Base-by-base conservation (phyloP, 2,797 vertebrate genomes). In the Heliangelus exortis region DNA sequence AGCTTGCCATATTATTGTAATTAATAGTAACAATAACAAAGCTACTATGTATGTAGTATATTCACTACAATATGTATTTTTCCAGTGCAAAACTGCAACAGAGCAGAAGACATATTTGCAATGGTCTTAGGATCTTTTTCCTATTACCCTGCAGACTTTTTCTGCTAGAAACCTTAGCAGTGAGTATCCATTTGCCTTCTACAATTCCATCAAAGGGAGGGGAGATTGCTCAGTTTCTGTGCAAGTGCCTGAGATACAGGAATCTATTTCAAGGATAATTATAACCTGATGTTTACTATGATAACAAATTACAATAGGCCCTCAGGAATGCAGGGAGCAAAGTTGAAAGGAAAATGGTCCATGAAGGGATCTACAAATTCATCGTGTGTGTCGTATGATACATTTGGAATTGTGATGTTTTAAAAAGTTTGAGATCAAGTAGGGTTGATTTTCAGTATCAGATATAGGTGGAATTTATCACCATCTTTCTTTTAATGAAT, bases 381-480 rank as follows among this genome's bases (percentile, higher is more conserved):
- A 84, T 34, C 17, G 5, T 88, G 51, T 84, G 71, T 25, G 48
- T 71, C 78, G 87, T 80, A 19, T 45, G 53, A 77, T 91, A 77
- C 84, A 74, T 94, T 92, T 93, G 90, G 82, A 81, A 34, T 53
- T 18, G n/a, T 83, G 78, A 72, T 65, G 51, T 87, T 91, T 92
- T 78, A 76, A 89, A 84, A 89, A 80, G 36, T 34, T 78, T 41
- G 51, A 72, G 50, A 62, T 84, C 65, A 89, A 91, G 36, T 33
- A 86, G 4, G 9, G 28, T 84, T 41, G 55, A 74, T 95, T 93
- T 96, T 91, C 85, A 72, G 23, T 33, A 65, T 66, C 68, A 95
- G 66, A 91, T 76, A 71, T 80, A 67, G 47, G 53, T 62, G 65
- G 85, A 95, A 89, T 92, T 92, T 93, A 96, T 92, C 78, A 73